A percentile compares a stretch with the other conserved stretches of the same genome.
phyloP scores from a whole-genome alignment of 2,888 invertebrate genomes.

The Sminthurinus aureus region DNA sequence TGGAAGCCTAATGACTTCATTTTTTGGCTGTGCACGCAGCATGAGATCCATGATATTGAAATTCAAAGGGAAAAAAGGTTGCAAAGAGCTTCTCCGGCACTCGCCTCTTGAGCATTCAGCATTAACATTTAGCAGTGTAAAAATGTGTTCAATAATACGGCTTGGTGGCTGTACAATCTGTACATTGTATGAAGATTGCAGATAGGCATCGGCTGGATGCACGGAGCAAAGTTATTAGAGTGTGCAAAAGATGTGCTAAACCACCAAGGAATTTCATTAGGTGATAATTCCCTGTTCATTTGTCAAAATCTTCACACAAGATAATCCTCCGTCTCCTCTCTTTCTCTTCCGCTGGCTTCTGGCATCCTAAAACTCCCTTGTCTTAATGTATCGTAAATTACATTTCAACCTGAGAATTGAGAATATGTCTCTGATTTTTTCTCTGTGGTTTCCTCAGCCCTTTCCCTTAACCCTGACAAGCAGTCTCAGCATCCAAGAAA shows the following conservation, averaged over 20 bases:
- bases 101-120: too few relatives aligned
- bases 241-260: background rate
- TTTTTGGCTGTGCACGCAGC: too few relatives aligned
- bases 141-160: too few relatives aligned
- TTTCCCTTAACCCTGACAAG: background rate
- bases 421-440: background rate
- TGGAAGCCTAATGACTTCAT: too few relatives aligned
- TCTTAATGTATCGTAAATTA: background rate
- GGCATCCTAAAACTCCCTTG: background rate
- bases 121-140: background rate
- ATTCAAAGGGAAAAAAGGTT: too few relatives aligned
- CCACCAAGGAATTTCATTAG: slow-evolving; percentile 18
- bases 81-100: too few relatives aligned
- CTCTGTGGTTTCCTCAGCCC: background rate
- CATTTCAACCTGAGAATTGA: slow-evolving; percentile 2
- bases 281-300: slow-evolving; percentile 22
- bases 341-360: background rate
- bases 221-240: too few relatives aligned
- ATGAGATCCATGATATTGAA: too few relatives aligned
- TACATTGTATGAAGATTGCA: too few relatives aligned
- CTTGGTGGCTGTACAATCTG: too few relatives aligned
- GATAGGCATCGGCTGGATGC: too few relatives aligned
- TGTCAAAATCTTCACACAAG: slow-evolving; percentile 5
- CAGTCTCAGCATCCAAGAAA: too few relatives aligned
- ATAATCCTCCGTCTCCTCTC: background rate